Evolutionary conservation across 2,888 invertebrate genomes (phyloP), one percentile per base, ranked within the genome.

Genomic region (Pachydiplax longipennis): DNA sequence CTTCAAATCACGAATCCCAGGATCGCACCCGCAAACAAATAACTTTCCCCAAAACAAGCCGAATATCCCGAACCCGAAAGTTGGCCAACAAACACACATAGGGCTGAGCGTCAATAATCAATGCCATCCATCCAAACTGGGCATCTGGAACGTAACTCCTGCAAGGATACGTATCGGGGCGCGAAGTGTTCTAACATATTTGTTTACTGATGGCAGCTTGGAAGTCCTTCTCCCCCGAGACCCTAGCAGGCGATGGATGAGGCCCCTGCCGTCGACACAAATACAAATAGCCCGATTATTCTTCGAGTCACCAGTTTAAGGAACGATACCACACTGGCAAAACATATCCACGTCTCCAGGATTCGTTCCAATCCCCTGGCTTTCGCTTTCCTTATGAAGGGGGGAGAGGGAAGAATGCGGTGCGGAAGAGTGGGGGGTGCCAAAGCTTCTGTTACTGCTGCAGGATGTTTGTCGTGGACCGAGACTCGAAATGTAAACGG

Each of bases 101-200:
- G 8, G 22, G 1, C n/a, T 10, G 31, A 13, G 31, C 31, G 25
- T 25, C 73, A 31, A 73, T 31, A 73, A 73, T 25, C 73, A 73
- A 73, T 25, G 73, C 73, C 31, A 10, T 8, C 31, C 31, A 31
- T 31, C 73, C 25, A 31, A 13, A 13, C 25, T 31, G 25, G 73
- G 73, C 25, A 25, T 31, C 25, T 73, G 25, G 25, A 73, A 73
- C 73, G 25, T 31, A 53, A 18, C 44, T 44, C 10, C 25, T 5
- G 65, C 73, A 25, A 25, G 25, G 73, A 6, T n/a, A 73, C 5
- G 18, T 25, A 25, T 73, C 12, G 73, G 25, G 25, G 25, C 91
- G 90, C 91, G 91, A 81, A 82, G 90, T 91, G 80, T 73, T 90
- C 83, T 83, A 91, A 91, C 91, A 91, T 90, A 91, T 91, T 91